Conservation (phyloP, 2,888 invertebrate genomes). For the Hyles lineata region DNA sequence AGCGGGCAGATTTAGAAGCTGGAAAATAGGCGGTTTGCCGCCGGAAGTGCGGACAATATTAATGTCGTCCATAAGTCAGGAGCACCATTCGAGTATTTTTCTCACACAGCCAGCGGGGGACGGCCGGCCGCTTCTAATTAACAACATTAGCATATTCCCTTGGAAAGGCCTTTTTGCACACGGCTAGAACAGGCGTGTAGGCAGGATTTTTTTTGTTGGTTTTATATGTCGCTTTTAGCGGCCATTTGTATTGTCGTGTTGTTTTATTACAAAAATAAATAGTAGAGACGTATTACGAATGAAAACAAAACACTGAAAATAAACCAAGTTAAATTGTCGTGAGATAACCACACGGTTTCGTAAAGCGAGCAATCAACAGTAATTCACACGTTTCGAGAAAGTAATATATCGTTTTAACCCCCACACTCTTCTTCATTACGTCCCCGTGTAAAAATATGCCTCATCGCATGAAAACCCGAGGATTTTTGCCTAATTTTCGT, state of each 20-base stretch:
- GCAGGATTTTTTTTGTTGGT: slow-evolving; percentile 5
- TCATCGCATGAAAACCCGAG: slow-evolving; percentile 54
- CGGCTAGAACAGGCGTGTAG: slow-evolving; percentile 45
- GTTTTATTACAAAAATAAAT: background rate
- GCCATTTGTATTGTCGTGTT: background rate
- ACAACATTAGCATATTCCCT: slow-evolving; percentile 81
- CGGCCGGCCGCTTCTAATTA: slow-evolving; percentile 77
- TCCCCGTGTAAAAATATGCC: slow-evolving; percentile 46
- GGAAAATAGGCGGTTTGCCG: slow-evolving; percentile 69
- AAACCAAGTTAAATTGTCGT: background rate
- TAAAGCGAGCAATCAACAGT: background rate
- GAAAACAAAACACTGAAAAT: background rate
- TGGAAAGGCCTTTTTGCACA: slow-evolving; percentile 62
- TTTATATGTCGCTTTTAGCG: background rate
- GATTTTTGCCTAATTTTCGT: slow-evolving; percentile 62
- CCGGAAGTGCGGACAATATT: slow-evolving; percentile 79
- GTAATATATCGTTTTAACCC: slow-evolving; percentile 11
- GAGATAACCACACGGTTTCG: background rate
- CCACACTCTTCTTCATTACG: slow-evolving; percentile 27
- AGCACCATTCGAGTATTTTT: slow-evolving; percentile 74
- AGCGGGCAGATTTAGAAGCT: slow-evolving; percentile 58
- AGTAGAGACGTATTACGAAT: background rate
- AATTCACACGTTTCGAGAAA: background rate
- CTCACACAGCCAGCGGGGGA: slow-evolving; percentile 69
- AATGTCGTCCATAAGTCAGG: slow-evolving; percentile 78